Evolutionary conservation across 1,140 invertebrate species (phyloP), one percentile per base, ranked within the genome.

Genomic region (Lethocerus indicus): DNA sequence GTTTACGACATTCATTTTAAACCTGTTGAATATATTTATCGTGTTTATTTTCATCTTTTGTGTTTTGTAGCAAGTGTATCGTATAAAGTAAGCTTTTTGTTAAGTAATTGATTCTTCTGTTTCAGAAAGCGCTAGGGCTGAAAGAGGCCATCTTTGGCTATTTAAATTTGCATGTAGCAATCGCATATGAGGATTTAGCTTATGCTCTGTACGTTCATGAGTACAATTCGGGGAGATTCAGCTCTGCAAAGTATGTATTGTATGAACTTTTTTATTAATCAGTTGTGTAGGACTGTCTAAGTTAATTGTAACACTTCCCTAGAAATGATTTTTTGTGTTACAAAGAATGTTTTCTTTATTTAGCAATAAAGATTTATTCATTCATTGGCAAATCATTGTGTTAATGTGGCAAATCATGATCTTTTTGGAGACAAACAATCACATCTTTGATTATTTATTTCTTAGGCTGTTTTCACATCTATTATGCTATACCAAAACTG

Each of bases 121-220:
- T 60, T 0, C 59, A 87, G 78, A 77, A 77, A 60, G 87, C 87
- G 1, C 61, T 91, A 54, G 67, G 73, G 27, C 79, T 84, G 39
- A 74, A 86, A 49, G 74, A 76, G 59, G 63, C 67, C 49, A 76
- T 90, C 59, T 93, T 90, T 70, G 83, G 85, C 12, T 77, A 77
- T 56, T 75, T 76, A 60, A 92, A 89, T 68, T 74, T 93, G 47
- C 78, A 83, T 60, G 81, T 92, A 47, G 89, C 88, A 1, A 74
- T 83, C 24, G 83, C 82, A 24, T 79, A 88, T 64, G 88, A 92
- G 68, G 88, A 93, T 67, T 67, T 93, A 13, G 87, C 87, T 1
- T 94, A 93, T 68, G 87, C 87, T 26, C 76, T 85, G 16, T 94
- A 93, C 63, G 87, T 93, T 9, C 75, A 83, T 40, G 87, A 93